Evolutionary conservation across 2,797 vertebrate genomes (phyloP).

Genomic region (Sebastes hubbsi): DNA sequence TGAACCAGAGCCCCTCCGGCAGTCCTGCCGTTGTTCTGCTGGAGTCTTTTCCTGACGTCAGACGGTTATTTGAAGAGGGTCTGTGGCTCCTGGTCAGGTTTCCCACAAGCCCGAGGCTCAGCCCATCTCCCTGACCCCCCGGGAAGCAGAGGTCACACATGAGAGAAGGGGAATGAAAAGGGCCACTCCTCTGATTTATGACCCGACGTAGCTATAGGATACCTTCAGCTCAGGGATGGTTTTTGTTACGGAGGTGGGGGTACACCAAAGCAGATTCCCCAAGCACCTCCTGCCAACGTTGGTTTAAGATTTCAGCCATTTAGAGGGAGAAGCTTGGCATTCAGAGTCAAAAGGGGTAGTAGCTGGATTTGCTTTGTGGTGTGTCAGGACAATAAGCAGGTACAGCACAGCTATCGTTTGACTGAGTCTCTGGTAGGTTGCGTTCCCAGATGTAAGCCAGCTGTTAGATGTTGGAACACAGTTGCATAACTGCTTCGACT

Average conservation of each 20-base stretch:
- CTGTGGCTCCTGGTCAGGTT: slow-evolving; percentile 67
- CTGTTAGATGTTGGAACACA: slow-evolving; percentile 42
- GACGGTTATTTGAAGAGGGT: slow-evolving; percentile 65
- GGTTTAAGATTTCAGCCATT: slow-evolving; percentile 57
- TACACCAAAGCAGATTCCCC: slow-evolving; percentile 30
- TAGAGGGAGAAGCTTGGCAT: neutral
- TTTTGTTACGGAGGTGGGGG: slow-evolving; percentile 69
- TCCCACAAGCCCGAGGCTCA: slow-evolving; percentile 62
- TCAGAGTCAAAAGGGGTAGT: neutral
- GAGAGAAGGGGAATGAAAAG: slow-evolving; percentile 76
- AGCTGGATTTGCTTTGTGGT: neutral
- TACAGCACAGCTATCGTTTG: neutral
- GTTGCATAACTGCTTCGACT: slow-evolving; percentile 19
- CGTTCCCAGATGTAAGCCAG: slow-evolving; percentile 48
- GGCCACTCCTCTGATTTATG: slow-evolving; percentile 81
- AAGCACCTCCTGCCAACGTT: slow-evolving; percentile 40
- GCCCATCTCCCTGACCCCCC: slow-evolving; percentile 60
- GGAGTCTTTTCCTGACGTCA: slow-evolving; percentile 59
- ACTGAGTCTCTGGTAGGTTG: neutral
- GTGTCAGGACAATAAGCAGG: slow-evolving; percentile 12
- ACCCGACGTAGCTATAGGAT: slow-evolving; percentile 71
- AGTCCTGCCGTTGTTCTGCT: slow-evolving; percentile 39
- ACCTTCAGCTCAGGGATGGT: slow-evolving; percentile 63
- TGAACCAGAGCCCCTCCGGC: slow-evolving; percentile 37
- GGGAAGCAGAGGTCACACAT: slow-evolving; percentile 73